Percentiles rank a stretch among this genome's conserved stretches.
Evolutionary conservation across 2,888 invertebrate species (phyloP).

Genomic region (Zygaena filipendulae): DNA sequence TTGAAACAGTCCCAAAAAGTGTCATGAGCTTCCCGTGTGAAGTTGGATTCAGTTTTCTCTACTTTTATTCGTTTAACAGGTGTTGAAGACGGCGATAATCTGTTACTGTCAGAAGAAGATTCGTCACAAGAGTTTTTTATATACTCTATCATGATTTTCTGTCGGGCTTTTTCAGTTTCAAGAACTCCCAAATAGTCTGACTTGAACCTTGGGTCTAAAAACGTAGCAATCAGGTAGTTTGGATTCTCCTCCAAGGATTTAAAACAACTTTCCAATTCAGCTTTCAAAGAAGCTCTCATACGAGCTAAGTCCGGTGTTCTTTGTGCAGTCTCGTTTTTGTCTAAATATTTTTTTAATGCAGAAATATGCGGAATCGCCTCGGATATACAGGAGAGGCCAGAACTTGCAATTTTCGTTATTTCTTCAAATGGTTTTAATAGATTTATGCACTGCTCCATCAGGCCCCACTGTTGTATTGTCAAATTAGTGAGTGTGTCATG

Average conservation of each 20-base stretch:
- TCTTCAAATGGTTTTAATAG: constrained; percentile 22
- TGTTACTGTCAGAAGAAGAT: constrained; percentile 5
- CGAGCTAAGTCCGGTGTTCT: constrained; percentile 9
- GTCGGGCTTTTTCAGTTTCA: constrained; percentile 11
- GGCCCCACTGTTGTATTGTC: constrained; percentile 15
- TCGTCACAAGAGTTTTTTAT: constrained; percentile 12
- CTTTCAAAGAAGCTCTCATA: constrained; percentile 14
- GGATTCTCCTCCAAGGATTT: constrained; percentile 14
- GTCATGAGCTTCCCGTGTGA: constrained; percentile 15
- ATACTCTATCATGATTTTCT: constrained; percentile 11
- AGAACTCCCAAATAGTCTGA: constrained; percentile 10
- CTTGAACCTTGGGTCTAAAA: constrained; percentile 15
- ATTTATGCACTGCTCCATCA: constrained; percentile 20
- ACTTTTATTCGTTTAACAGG: constrained; percentile 12
- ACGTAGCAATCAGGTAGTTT: constrained; percentile 15
- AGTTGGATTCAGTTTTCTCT: constrained; percentile 11
- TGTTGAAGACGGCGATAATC: constrained; percentile 8
- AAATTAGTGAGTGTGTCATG: constrained; percentile 15
- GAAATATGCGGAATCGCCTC: constrained; percentile 18
- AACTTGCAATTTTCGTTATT: constrained; percentile 21
- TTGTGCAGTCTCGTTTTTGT: constrained; percentile 11
- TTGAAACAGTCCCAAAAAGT: constrained; percentile 17
- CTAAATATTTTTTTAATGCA: constrained; percentile 14
- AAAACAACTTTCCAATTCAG: constrained; percentile 17
- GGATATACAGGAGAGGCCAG: constrained; percentile 19